Conservation (phyloP, 2,797 vertebrate genomes). For the Apodemus agrarius region DNA sequence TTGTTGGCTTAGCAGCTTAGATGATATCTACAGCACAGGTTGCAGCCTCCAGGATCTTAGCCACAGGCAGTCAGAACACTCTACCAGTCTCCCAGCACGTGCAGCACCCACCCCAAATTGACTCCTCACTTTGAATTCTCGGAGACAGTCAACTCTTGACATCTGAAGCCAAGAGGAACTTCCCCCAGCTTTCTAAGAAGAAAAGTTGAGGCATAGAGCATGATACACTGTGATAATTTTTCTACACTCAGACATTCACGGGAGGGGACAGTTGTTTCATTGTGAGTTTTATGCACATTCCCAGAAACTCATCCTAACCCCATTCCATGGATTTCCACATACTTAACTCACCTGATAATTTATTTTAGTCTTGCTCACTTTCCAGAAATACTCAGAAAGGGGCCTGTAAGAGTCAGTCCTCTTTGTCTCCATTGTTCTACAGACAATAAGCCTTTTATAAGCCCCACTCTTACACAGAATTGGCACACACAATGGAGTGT, state of each 20-base stretch:
- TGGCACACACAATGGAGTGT: no score
- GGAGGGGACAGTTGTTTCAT: constrained; percentile 39
- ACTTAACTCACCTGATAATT: constrained; percentile 18
- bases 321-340: neutral
- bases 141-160: neutral
- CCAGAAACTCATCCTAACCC: neutral
- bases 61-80: neutral
- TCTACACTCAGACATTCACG: constrained; percentile 11
- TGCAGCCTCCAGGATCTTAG: neutral
- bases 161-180: constrained; percentile 69
- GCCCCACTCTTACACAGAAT: neutral
- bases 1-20: no score
- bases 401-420: neutral
- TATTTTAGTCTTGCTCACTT: constrained; percentile 12
- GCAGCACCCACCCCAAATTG: neutral
- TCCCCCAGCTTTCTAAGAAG: constrained; percentile 71
- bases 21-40: no score
- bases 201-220: neutral
- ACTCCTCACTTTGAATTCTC: neutral
- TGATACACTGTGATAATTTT: neutral
- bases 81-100: neutral
- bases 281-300: constrained; percentile 7
- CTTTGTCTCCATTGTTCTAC: neutral
- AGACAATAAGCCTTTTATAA: neutral
- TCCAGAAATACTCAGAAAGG: constrained; percentile 31